Conservation (phyloP, 2,113 vertebrate species). For the Sinocyclocheilus anophthalmus region DNA sequence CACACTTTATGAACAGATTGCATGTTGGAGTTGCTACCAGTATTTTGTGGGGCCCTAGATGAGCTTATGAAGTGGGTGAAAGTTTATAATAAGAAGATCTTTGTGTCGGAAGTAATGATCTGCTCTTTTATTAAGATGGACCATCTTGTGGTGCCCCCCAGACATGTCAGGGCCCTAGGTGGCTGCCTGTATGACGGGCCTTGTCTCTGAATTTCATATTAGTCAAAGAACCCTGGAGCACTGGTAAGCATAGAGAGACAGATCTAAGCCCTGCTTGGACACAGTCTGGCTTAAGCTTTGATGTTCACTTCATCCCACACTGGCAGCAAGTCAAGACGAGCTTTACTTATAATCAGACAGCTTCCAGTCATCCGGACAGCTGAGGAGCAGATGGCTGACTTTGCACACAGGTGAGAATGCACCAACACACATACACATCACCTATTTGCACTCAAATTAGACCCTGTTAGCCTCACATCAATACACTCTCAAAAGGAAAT, state of each 20-base stretch:
- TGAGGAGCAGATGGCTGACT: conserved; percentile 17
- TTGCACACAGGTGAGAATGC: conserved; percentile 40
- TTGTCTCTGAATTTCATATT: conserved; percentile 17
- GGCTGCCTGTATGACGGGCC: neutral
- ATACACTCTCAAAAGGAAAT: neutral
- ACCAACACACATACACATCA: conserved; percentile 43
- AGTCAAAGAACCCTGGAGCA: conserved; percentile 1
- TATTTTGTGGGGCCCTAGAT: neutral
- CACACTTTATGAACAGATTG: neutral
- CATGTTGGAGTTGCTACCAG: neutral
- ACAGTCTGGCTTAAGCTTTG: conserved; percentile 43
- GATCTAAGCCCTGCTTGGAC: conserved; percentile 30
- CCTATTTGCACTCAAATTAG: conserved; percentile 48
- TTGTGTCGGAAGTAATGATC: neutral
- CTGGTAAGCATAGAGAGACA: conserved; percentile 5
- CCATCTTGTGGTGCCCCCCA: neutral
- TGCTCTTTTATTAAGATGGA: neutral
- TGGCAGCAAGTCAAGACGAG: conserved; percentile 46
- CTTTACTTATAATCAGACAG: conserved; percentile 45
- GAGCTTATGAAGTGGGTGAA: neutral
- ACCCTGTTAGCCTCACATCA: conserved; percentile 48
- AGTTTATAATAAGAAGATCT: neutral
- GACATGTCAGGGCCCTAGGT: neutral
- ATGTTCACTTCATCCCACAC: conserved; percentile 36
- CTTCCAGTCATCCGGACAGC: conserved; percentile 20